Evolutionary conservation across 2,113 vertebrate species (phyloP), one percentile per base, ranked within the genome.

Genomic region (Mus musculus): DNA sequence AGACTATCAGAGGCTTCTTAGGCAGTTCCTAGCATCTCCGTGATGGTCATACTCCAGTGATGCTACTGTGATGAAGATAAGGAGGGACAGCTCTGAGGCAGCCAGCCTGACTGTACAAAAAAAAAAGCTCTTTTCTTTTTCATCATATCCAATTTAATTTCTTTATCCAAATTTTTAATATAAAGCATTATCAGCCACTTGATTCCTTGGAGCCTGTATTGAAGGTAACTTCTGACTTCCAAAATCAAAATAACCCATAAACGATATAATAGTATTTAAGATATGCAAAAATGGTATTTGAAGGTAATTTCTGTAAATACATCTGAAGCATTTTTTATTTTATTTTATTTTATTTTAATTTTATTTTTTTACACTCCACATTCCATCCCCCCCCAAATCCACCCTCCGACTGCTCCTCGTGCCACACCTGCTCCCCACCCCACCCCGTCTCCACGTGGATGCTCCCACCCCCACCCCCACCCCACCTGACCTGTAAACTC

Each of bases 161-260:
- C 26, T 46, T 88, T 90, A 46, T 54, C 22, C 46, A 73, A 92
- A 94, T 88, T 82, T 76, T 42, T 14, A 93, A 87, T 72, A 90
- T 36, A 49, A 39, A 61, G 36, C 22, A 33, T 75, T 7, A 89
- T 24, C 26, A 89, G 46, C 20, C 12, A 61, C 42, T 84, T 87
- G 24, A 61, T 39, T 89, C 73, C 75, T 39, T 33, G 63, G 52
- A 81, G 30, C 67, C 75, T 30, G 86, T 9, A 76, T 54, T 61
- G 49, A 49, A 96, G 84, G 61, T 78, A 84, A 88, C 39, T 87
- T 80, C 72, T 89, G 39, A 65, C 76, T 90, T 46, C 39, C 52
- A 95, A 88, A 88, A 54, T 84, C 76, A 92, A 90, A 77, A 5
- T 46, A 24, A 88, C 3, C 33, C 30, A 77, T 22, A 84, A 94